phyloP scores from a whole-genome alignment of 2,797 vertebrate genomes.

The Neoniphon sammara region DNA sequence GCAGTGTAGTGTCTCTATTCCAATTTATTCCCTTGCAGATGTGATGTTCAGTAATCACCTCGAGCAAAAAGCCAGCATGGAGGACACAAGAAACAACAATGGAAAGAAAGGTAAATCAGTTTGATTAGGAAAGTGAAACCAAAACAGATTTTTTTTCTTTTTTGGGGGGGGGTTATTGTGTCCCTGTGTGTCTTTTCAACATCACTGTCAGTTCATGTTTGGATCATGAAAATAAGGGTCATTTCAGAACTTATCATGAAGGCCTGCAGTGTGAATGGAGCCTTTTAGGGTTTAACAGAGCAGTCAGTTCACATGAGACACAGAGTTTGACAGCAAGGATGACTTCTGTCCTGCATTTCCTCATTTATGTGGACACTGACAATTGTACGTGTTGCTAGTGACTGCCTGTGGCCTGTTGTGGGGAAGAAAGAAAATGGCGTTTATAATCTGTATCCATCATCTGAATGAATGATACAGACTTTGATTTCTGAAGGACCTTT shows the following conservation, averaged over 20 bases:
- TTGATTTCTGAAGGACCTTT: slow-evolving; percentile 22
- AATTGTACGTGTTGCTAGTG: neutral
- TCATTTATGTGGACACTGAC: neutral
- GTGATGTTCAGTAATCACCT: slow-evolving; percentile 6
- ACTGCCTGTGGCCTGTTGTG: slow-evolving; percentile 1
- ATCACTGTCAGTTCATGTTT: too few species aligned
- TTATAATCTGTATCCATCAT: neutral
- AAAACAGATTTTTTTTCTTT: too few species aligned
- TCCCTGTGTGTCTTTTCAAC: too few species aligned
- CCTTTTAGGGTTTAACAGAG: neutral
- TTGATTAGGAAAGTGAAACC: neutral
- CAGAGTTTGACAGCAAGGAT: neutral
- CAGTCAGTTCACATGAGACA: neutral
- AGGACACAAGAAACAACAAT: neutral
- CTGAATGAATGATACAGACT: neutral
- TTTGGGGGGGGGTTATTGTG: too few species aligned
- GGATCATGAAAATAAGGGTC: too few species aligned
- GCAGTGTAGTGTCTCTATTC: neutral
- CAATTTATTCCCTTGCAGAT: neutral
- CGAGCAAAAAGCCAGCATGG: neutral
- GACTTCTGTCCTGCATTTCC: neutral
- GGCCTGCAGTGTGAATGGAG: too few species aligned
- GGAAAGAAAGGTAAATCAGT: neutral
- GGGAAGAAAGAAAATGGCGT: neutral
- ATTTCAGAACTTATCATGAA: too few species aligned